Evolutionary conservation across 1,140 invertebrate genomes (phyloP), one percentile per base, ranked within the genome.

Genomic region (Aethina tumida): DNA sequence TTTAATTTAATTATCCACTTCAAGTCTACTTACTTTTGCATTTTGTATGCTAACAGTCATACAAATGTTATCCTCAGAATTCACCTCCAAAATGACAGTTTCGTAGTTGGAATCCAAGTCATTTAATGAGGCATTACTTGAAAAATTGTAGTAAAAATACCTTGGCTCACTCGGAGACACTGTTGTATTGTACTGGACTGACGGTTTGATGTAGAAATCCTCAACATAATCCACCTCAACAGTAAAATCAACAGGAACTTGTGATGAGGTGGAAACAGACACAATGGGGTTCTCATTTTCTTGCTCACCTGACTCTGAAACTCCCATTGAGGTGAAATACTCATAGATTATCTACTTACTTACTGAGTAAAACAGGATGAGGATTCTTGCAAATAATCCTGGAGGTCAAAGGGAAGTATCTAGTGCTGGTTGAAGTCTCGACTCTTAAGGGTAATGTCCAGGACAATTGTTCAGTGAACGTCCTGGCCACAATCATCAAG

Each of bases 21-120:
- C n/a, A n/a, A n/a, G n/a, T n/a, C 16, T 33, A 66, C 71, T 69
- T 64, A 84, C 80, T 43, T 73, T 72, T 27, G 72, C 68, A 56
- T 81, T 78, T 57, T 85, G 83, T 50, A 86, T 74, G 14, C 81
- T 84, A 3, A 84, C 68, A 5, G 75, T 70, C 59, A 79, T 77
- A 53, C 82, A 86, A 5, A 70, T 63, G 16, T 70, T 63, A 55
- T 79, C 73, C 21, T 70, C 54, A 0, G 82, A 84, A 20, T 65
- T 67, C 7, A 79, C 74, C 58, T 71, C 67, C 2, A 85, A 63
- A 15, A 82, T 64, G 0, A 84, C 78, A 30, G 71, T 75, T 40
- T 77, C 62, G 5, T 68, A 58, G 43, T 63, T 58, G 3, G 40
- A 46, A 27, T 46, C 28, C 12, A 24, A 12, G 6, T 54, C 36